Base-by-base conservation (phyloP, 1,140 invertebrate species). In the Pseudomyrmex sp. region DNA sequence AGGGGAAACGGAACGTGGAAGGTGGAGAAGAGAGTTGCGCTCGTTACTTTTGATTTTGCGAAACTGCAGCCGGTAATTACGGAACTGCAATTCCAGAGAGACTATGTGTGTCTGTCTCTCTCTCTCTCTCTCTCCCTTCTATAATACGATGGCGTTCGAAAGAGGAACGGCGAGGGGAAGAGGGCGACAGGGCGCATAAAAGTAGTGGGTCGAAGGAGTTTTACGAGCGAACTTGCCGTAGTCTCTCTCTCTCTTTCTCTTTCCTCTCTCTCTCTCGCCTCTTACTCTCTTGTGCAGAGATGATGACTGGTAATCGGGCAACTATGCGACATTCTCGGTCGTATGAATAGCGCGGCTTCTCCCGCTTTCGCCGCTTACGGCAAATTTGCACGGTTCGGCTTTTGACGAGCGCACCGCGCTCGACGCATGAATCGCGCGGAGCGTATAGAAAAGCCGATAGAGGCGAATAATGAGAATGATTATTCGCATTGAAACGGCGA, bases 21-120 rank as follows among this genome's bases (percentile, higher is more conserved):
- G 62, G 20, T 23, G 5, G 61, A 44, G 23, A 13, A 13, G 23
- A n/a, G 66, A 66, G 26, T 56, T 20, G 44, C 15, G 76, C 76
- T 80, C 76, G 76, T 80, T 80, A 80, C 76, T 80, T 80, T 80
- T 80, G 65, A 80, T 80, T 80, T 72, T 80, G 76, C 76, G 44
- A 80, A 80, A 80, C 76, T 80, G 54, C 76, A 80, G 66, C 54
- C 66, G 76, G 76, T 80, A 80, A 80, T 72, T 72, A 80, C 76
- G 66, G 76, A 72, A 80, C 65, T 80, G 76, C 66, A 80, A 50
- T 66, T 79, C 76, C 54, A 59, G 35, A 35, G 35, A 5, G 35
- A 35, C 35, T 35, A 35, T 35, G 35, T 35, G 35, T 35, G 35
- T 35, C 35, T 35, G 35, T 35, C n/a, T 48, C 44, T 58, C n/a